A percentile compares a stretch with the other conserved stretches of the same genome.
phyloP scores from a whole-genome alignment of 2,797 vertebrate species.

The Ctenosaura bakeri region DNA sequence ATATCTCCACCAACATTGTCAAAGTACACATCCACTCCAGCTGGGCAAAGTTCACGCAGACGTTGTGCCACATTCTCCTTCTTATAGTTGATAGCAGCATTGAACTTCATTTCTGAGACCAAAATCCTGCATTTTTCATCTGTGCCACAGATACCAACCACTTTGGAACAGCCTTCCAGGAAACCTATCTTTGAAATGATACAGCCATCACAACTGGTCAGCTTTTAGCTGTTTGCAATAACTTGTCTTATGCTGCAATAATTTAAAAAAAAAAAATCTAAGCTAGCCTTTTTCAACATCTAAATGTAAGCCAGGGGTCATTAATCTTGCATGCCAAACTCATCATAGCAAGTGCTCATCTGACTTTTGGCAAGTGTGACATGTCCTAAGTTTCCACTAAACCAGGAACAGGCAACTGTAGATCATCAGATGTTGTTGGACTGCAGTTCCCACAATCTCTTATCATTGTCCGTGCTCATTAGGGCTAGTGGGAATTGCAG shows the following conservation, averaged over 20 bases:
- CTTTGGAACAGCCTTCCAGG: conserved; percentile 89
- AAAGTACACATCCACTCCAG: conserved; percentile 94
- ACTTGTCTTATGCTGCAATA: background rate
- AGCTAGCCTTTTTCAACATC: too few species aligned
- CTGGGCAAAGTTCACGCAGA: conserved; percentile 87
- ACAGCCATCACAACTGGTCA: conserved; percentile 2
- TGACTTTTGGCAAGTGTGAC: background rate
- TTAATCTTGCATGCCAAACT: background rate
- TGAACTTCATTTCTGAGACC: conserved; percentile 90
- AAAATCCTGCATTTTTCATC: conserved; percentile 89
- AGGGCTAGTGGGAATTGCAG: too few species aligned
- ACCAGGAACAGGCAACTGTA: too few species aligned
- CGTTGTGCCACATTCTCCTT: conserved; percentile 80
- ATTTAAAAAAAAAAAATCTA: background rate
- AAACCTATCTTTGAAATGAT: conserved; percentile 84
- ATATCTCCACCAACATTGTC: conserved; percentile 95
- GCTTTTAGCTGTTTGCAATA: background rate
- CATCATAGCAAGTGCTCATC: background rate
- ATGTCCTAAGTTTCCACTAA: background rate
- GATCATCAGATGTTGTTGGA: too few species aligned
- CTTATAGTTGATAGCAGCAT: conserved; percentile 91
- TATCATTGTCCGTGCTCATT: too few species aligned
- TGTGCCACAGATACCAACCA: conserved; percentile 95
- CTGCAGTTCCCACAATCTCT: too few species aligned
- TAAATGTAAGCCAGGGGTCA: background rate